A percentile compares a stretch with the other conserved stretches of the same genome.
These are phyloP conservation scores for Trypoxylus dichotomus DNA, from an alignment of 1,140 invertebrate species.

Conservation along the genomic window DNA sequence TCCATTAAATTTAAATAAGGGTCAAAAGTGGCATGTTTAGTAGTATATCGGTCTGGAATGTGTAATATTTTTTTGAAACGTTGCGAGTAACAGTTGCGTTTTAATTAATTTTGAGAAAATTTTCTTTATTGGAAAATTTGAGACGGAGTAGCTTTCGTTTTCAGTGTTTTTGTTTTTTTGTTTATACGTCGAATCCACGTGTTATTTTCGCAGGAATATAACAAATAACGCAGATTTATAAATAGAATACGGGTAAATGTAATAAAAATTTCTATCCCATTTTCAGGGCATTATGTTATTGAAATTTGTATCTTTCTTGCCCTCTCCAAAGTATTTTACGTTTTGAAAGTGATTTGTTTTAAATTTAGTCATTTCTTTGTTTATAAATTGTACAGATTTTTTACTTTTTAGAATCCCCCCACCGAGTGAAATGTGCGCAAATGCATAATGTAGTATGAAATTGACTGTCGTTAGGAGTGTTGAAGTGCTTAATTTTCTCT, in stretches of 20 bases:
- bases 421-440: slow-evolving; percentile 11
- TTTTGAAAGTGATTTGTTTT: not conserved
- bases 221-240: no score
- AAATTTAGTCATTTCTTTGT: slow-evolving; percentile 30
- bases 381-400: slow-evolving; percentile 15
- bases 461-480: not conserved
- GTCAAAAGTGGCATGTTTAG: not conserved
- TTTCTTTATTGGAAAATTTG: not conserved
- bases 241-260: no score
- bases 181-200: not conserved
- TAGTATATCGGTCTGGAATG: not conserved
- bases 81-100: not conserved
- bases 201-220: not conserved
- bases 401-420: slow-evolving; percentile 1
- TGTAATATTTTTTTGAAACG: not conserved
- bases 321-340: no score
- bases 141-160: not conserved
- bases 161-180: not conserved
- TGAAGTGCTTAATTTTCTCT: not conserved
- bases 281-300: not conserved
- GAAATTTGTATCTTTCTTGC: not conserved
- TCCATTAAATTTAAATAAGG: not conserved
- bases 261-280: not conserved
- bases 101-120: not conserved
- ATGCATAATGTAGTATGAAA: not conserved